phyloP scores from a whole-genome alignment of 2,797 vertebrate species.

The Acipenser oxyrinchus region DNA sequence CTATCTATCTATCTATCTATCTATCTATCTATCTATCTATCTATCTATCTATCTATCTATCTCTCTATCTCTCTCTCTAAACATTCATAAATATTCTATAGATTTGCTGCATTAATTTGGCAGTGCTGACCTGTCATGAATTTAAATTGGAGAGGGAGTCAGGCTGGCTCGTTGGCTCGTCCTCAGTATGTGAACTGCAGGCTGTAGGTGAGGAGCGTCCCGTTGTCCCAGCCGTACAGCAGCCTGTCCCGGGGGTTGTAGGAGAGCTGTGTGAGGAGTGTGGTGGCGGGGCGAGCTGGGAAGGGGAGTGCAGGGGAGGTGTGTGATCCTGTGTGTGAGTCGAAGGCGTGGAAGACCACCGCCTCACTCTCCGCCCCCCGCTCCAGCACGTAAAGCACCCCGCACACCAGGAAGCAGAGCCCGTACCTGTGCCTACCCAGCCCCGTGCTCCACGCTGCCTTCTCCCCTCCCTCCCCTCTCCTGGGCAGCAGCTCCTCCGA shows the following conservation, averaged over 20 bases:
- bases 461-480: neutral
- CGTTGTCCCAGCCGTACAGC: constrained; percentile 14
- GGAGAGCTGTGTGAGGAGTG: constrained; percentile 10
- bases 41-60: too few species aligned
- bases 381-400: constrained; percentile 3
- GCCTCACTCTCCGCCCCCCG: neutral
- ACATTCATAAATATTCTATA: too few species aligned
- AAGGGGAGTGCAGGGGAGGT: neutral
- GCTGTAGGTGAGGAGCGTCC: constrained; percentile 7
- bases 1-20: too few species aligned
- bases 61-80: too few species aligned
- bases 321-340: constrained; percentile 10
- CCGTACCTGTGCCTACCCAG: neutral
- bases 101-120: too few species aligned
- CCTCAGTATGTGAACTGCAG: neutral
- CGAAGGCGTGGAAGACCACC: constrained; percentile 1
- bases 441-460: neutral
- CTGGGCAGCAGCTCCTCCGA: neutral
- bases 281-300: neutral
- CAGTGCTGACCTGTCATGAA: too few species aligned
- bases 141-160: too few species aligned
- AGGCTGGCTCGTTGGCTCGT: too few species aligned
- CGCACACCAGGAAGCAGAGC: constrained; percentile 9
- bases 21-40: too few species aligned
- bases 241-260: constrained; percentile 6